Conservation (phyloP, 92 coral and sea anemone species). For the Siderastrea siderea region DNA sequence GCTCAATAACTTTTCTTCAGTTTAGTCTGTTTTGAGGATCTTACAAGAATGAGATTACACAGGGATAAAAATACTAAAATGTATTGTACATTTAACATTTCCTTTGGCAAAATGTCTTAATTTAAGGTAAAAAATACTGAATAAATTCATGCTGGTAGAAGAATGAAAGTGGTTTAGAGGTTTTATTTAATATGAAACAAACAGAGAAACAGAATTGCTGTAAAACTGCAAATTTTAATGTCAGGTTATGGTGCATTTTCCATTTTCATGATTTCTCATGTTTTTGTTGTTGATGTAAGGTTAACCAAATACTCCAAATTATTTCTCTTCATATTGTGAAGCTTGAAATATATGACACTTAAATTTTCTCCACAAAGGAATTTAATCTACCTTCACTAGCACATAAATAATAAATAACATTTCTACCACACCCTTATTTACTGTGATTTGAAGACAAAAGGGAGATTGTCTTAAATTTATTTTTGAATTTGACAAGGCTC, state of each 20-base stretch:
- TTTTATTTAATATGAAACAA: neutral
- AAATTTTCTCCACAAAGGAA: slow-evolving; percentile 18
- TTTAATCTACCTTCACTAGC: slow-evolving; percentile 32
- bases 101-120: neutral
- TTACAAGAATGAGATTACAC: neutral
- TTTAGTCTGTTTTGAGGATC: neutral
- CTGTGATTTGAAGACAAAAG: slow-evolving; percentile 41
- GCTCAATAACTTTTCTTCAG: neutral
- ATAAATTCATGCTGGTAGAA: slow-evolving; percentile 23
- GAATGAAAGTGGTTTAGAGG: neutral
- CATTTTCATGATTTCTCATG: neutral
- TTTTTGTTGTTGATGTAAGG: neutral
- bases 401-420: slow-evolving; percentile 37
- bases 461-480: neutral
- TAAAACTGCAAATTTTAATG: neutral
- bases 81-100: neutral
- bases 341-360: slow-evolving; percentile 15
- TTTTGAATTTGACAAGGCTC: neutral
- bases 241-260: neutral
- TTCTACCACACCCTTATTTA: slow-evolving; percentile 27
- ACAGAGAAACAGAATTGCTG: neutral
- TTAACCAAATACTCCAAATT: slow-evolving; percentile 35
- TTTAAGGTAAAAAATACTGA: neutral
- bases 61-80: neutral
- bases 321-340: neutral